Evolutionary conservation across 2,797 vertebrate genomes (phyloP).

Genomic region (Hippopotamyrus pictus): DNA sequence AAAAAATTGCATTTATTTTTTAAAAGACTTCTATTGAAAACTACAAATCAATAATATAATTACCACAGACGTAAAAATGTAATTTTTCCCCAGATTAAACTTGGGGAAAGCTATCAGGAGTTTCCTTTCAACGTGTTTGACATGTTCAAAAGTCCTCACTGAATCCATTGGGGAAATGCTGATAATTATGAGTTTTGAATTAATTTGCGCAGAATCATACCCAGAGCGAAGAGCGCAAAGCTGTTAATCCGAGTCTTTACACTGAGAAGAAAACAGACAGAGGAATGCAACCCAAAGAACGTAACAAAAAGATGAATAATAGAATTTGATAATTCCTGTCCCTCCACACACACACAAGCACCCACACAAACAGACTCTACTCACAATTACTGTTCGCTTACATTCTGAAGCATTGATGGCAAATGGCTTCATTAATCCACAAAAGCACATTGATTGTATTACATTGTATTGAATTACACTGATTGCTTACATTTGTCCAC

Average conservation of each 20-base stretch:
- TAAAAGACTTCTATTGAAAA: not conserved
- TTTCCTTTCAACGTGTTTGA: not conserved
- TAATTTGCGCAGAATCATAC: not conserved
- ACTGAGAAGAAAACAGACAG: not conserved
- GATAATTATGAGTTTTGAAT: not conserved
- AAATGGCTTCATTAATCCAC: not conserved
- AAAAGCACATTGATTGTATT: not conserved
- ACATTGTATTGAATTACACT: not conserved
- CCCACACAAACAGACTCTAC: not conserved
- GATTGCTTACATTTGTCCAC: not conserved
- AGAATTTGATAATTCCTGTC: not conserved
- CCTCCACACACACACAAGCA: not conserved
- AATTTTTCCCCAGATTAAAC: not conserved
- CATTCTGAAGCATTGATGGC: not conserved
- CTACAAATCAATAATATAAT: not conserved
- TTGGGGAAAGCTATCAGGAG: not conserved
- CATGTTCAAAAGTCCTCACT: constrained; percentile 3
- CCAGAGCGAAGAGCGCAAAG: not conserved
- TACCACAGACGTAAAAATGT: not conserved
- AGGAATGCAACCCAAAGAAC: not conserved
- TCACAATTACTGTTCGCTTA: constrained; percentile 7
- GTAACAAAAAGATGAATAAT: not conserved
- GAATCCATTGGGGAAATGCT: not conserved
- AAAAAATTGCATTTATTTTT: not conserved
- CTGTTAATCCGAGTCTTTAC: not conserved